Base-by-base conservation (phyloP, 2,797 vertebrate species). In the Monodelphis domestica region DNA sequence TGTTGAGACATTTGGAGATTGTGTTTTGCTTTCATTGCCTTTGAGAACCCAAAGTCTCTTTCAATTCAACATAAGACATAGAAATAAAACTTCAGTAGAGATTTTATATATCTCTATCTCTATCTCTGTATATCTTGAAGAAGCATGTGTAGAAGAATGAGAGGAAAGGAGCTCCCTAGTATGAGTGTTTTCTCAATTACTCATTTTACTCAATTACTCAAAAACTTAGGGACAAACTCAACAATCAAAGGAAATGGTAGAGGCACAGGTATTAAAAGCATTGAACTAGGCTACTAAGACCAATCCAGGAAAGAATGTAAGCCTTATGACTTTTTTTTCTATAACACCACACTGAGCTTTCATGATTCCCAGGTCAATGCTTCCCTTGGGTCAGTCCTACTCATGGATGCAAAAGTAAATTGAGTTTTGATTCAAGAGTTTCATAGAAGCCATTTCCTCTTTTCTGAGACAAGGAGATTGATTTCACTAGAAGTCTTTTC, bases 331-430 rank as follows among this genome's bases (percentile, higher is more conserved):
- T 50, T 84, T 84, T 78, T 17, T 78, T 84, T 84, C 70, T 84
- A 84, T 38, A 50, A 26, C 38, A 84, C 38, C 38, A 28, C 21
- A 26, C 38, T 12, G 38, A 84, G 70, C 70, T 84, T 38, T 84
- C 38, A 45, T 84, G 38, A 84, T 84, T 84, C 70, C 50, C 70
- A 84, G 70, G 70, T 84, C 70, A 84, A 26, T 50, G 70, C 38
- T 84, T 84, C 38, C 70, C 70, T 84, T 84, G 70, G 70, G 38
- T 84, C 70, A 84, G 9, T 84, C 70, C 70, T 84, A 50, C 70
- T 84, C 70, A 84, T 84, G 38, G 70, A 84, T 84, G 70, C 70
- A 84, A 84, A 84, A 84, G 38, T 84, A 84, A 84, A 84, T 84
- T 26, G 70, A 84, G 38, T 84, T 84, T 84, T 84, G 70, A 84